phyloP scores from a whole-genome alignment of 2,113 vertebrate species.

The Monarcha castaneiventris region DNA sequence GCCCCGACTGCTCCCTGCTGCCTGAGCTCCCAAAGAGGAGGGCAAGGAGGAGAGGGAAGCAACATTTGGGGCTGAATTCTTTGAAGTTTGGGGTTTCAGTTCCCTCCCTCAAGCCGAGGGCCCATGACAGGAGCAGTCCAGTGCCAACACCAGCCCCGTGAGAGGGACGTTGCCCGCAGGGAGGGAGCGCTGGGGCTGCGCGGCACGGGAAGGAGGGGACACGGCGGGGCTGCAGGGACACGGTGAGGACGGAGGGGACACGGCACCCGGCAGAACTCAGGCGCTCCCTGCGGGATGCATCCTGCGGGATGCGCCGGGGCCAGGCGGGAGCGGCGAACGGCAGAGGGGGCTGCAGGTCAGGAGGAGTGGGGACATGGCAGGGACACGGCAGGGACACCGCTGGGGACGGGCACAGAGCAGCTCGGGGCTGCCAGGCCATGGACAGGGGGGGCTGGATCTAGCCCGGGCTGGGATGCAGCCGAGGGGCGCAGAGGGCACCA shows the following conservation, averaged over 20 bases:
- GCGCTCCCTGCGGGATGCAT: neutral
- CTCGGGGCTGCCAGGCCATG: neutral
- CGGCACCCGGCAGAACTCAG: neutral
- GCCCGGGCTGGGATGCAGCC: neutral
- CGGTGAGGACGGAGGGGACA: neutral
- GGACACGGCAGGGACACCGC: neutral
- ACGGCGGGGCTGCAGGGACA: neutral
- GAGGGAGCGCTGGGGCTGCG: neutral
- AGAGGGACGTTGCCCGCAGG: neutral
- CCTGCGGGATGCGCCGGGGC: neutral
- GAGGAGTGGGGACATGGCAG: neutral
- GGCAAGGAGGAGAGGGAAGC: too few relatives aligned
- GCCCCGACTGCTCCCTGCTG: rapidly evolving
- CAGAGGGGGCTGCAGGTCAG: slow-evolving; percentile 68
- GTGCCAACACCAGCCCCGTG: rapidly evolving
- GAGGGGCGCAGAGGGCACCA: neutral
- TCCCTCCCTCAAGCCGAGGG: rapidly evolving
- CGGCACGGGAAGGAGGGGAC: neutral
- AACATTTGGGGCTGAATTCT: neutral
- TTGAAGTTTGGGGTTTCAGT: neutral
- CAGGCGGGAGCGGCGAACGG: slow-evolving; percentile 12
- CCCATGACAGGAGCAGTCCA: neutral
- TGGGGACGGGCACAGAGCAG: neutral
- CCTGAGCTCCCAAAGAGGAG: neutral
- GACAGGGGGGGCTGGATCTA: neutral